Evolutionary conservation across 2,888 invertebrate species (phyloP).

Genomic region (Saturnia pavonia): DNA sequence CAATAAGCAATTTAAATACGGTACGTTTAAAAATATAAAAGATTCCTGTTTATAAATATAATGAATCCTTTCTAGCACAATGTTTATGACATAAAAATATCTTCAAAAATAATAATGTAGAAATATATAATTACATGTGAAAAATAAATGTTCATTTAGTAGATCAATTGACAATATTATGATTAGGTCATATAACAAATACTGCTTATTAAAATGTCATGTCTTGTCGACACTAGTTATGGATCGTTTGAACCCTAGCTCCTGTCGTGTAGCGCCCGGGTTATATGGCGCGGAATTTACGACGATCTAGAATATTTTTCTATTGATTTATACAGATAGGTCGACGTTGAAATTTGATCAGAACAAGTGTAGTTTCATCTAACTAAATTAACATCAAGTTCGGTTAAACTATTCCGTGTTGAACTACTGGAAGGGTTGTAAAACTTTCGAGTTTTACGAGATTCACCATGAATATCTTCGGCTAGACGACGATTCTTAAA

Average conservation of each 20-base stretch:
- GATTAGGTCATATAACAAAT: background rate
- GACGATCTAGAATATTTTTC: conserved; percentile 23
- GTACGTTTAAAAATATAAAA: no score
- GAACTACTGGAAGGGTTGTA: background rate
- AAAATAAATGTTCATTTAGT: background rate
- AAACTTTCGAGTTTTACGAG: background rate
- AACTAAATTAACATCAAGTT: background rate
- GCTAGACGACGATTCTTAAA: no score
- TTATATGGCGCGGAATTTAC: conserved; percentile 53
- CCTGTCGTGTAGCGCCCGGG: conserved; percentile 29
- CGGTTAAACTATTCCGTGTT: background rate
- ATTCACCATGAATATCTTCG: background rate
- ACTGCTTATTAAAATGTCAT: background rate
- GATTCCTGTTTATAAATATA: no score
- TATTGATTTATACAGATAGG: conserved; percentile 20
- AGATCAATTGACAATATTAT: background rate
- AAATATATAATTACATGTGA: background rate
- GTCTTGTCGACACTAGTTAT: background rate
- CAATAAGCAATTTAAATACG: background rate
- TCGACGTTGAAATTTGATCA: conserved; percentile 11
- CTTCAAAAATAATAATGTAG: no score
- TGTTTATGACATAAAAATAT: no score
- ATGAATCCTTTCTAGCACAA: no score
- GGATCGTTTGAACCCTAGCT: background rate
- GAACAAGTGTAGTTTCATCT: conserved; percentile 15